Conservation (phyloP, 2,113 vertebrate genomes). For the Microcebus jonahi region DNA sequence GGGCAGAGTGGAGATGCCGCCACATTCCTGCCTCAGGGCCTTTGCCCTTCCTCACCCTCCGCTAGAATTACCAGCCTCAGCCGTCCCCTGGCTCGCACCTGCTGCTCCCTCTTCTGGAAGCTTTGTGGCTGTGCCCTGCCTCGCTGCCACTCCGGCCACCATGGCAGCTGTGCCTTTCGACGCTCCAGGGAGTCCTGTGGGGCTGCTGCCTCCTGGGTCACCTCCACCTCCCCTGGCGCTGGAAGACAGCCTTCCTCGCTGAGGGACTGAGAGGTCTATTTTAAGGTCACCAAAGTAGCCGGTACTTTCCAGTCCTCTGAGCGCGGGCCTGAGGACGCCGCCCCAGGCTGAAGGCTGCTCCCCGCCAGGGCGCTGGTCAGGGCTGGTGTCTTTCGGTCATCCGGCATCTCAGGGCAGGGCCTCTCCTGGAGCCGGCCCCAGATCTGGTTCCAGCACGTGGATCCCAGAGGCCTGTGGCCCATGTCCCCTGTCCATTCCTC, state of each 20-base stretch:
- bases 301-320: neutral
- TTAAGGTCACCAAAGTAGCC: neutral
- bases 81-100: neutral
- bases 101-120: neutral
- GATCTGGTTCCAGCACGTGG: neutral
- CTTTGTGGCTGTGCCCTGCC: neutral
- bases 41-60: neutral
- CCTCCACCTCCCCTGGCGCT: too few species aligned
- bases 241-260: too few species aligned
- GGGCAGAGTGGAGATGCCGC: neutral
- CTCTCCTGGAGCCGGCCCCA: neutral
- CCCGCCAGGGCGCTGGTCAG: neutral
- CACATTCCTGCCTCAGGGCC: neutral
- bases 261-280: neutral
- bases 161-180: too few species aligned
- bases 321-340: neutral
- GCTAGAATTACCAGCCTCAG: neutral
- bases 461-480: neutral
- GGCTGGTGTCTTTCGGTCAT: neutral
- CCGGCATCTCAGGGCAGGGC: neutral
- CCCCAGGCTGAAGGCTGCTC: neutral
- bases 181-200: too few species aligned
- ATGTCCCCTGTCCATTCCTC: neutral
- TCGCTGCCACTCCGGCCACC: too few species aligned
- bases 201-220: too few species aligned